phyloP scores from a whole-genome alignment of 2,113 vertebrate species.

The Dolichallabes microphthalmus region DNA sequence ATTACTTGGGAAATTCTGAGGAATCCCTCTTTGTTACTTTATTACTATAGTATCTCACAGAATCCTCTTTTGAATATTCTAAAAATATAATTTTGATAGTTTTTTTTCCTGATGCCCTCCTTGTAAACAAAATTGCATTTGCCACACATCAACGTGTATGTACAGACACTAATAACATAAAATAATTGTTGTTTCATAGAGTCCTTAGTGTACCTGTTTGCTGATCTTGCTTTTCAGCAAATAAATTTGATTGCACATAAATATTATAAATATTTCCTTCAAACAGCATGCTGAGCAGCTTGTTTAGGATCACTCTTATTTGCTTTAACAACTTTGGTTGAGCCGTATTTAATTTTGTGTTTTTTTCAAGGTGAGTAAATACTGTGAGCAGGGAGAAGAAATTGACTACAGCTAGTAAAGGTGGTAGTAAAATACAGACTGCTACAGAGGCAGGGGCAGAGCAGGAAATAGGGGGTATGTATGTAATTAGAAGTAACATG shows the following conservation, averaged over 20 bases:
- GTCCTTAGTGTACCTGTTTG: not conserved
- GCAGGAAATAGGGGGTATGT: conserved; percentile 25
- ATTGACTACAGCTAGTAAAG: conserved; percentile 3
- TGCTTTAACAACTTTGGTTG: not conserved
- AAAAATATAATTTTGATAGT: too few relatives aligned
- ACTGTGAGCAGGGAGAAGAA: not conserved
- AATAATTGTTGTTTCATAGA: not conserved
- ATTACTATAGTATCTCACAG: too few relatives aligned
- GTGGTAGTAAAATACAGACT: not conserved
- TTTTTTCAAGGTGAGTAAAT: not conserved
- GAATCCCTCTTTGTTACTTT: too few relatives aligned
- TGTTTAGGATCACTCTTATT: not conserved
- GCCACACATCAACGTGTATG: too few relatives aligned
- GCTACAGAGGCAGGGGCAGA: not conserved
- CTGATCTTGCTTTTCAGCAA: not conserved
- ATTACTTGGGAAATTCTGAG: too few relatives aligned
- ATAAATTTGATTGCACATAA: not conserved
- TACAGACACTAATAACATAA: too few relatives aligned
- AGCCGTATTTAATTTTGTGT: conserved; percentile 21
- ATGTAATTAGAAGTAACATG: conserved; percentile 45
- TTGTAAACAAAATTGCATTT: too few relatives aligned
- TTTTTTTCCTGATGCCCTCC: too few relatives aligned
- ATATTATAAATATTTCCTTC: not conserved
- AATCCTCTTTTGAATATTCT: too few relatives aligned
- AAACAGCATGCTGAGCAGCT: not conserved